Evolutionary conservation across 2,888 invertebrate genomes (phyloP).

Genomic region (Luperina testacea): DNA sequence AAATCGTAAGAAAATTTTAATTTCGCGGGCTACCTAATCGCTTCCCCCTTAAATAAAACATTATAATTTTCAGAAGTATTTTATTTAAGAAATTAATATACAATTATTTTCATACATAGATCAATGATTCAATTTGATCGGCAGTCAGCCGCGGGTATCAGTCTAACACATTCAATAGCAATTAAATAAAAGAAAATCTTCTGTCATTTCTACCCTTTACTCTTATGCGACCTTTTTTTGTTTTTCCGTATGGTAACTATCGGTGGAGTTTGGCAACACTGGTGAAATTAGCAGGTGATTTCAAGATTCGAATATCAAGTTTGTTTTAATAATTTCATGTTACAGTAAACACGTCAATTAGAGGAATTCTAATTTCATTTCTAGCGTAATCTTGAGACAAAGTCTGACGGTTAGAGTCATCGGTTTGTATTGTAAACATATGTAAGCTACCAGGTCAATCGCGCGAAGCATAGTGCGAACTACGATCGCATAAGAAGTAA

Average conservation of each 20-base stretch:
- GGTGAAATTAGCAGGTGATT: constrained; percentile 54
- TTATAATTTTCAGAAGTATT: constrained; percentile 81
- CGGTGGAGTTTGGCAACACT: constrained; percentile 67
- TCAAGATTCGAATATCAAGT: constrained; percentile 20
- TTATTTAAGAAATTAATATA: constrained; percentile 90
- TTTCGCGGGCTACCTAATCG: too few relatives aligned
- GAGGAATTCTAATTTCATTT: not conserved
- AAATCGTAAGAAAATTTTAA: too few relatives aligned
- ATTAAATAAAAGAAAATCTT: constrained; percentile 66
- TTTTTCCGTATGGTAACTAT: constrained; percentile 67
- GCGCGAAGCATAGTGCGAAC: constrained; percentile 53
- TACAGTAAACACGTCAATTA: not conserved
- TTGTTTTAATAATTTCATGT: constrained; percentile 1
- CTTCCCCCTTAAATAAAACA: constrained; percentile 63
- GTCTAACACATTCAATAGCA: constrained; percentile 77
- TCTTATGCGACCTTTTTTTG: constrained; percentile 67
- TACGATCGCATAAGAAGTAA: constrained; percentile 63
- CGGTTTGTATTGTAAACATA: constrained; percentile 40
- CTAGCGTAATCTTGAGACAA: not conserved
- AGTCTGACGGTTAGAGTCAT: constrained; percentile 29
- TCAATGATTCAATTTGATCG: constrained; percentile 81
- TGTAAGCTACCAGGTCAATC: constrained; percentile 56
- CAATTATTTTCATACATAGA: constrained; percentile 87
- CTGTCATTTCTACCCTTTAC: constrained; percentile 57
- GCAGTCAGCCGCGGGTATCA: constrained; percentile 77